Base-by-base conservation (phyloP, 2,888 invertebrate species). In the Philhelius pedissequus region DNA sequence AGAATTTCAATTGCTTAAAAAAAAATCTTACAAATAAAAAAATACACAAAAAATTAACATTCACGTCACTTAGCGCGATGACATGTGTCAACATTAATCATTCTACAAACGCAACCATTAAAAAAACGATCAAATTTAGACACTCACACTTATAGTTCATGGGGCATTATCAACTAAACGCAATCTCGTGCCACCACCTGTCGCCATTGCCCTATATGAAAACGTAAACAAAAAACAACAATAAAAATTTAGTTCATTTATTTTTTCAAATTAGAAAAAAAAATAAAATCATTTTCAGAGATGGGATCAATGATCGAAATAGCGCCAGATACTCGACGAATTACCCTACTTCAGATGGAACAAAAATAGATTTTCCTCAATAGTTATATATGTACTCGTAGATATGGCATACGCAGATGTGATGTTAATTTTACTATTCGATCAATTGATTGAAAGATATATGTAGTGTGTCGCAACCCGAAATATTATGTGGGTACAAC, bases 361-460 rank as follows among this genome's bases (percentile, higher is more conserved):
- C 3, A 18, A 56, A 64, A 64, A 74, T 74, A 74, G 66, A 74
- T 52, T 11, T 40, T 25, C 7, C 35, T n/a, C n/a, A n/a, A n/a
- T n/a, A n/a, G n/a, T n/a, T n/a, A n/a, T n/a, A n/a, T n/a, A n/a
- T n/a, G n/a, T 32, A 25, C 13, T n/a, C 8, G 43, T 15, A 18
- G 15, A 30, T 52, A 8, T 18, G 7, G 11, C n/a, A 43, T 7
- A 43, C 5, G 2, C 8, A 7, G 15, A n/a, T 6, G n/a, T 25
- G 35, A 22, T 35, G n/a, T 35, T 60, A 60, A 60, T 60, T 60
- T 52, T 38, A 45, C 50, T 79, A 79, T 79, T 73, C 58, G 73
- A 79, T 73, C 58, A 66, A 52, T 73, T 66, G 60, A 79, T 73
- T 79, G 79, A 79, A 79, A 79, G 79, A 73, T 71, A 60, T 18